These are phyloP conservation scores for Collichthys lucidus DNA, from an alignment of 2,113 vertebrate species.

Conservation along the genomic window DNA sequence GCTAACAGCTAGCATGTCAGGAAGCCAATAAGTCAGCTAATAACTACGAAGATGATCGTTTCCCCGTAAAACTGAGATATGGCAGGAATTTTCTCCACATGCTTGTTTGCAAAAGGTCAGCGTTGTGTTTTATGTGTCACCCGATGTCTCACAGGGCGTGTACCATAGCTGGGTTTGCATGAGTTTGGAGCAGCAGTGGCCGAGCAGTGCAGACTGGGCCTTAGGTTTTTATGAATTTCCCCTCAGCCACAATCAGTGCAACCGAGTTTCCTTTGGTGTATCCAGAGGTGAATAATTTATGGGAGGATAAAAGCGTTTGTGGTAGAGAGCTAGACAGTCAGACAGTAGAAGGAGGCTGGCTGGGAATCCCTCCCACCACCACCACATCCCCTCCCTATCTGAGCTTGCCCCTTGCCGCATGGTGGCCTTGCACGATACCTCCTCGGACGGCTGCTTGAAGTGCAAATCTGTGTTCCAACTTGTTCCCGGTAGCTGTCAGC, in stretches of 20 bases:
- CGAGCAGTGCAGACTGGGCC: conserved; percentile 43
- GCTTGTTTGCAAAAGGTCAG: background rate
- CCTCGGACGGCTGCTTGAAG: conserved; percentile 87
- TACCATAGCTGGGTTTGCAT: conserved; percentile 6
- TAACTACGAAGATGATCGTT: conserved; percentile 17
- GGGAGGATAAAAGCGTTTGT: conserved; percentile 85
- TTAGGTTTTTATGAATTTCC: conserved; percentile 76
- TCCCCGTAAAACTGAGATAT: background rate
- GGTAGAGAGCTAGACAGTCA: conserved; percentile 81
- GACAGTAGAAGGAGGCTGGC: conserved; percentile 69
- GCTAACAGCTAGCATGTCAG: conserved; percentile 35
- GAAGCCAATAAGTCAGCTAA: conserved; percentile 22
- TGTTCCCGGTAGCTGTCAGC: conserved; percentile 93
- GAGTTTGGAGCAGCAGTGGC: conserved; percentile 37
- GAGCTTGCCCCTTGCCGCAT: conserved; percentile 80
- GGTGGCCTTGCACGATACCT: conserved; percentile 83
- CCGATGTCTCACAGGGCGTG: too few relatives aligned
- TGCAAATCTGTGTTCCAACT: conserved; percentile 96
- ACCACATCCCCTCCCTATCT: conserved; percentile 49
- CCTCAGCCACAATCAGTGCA: conserved; percentile 84
- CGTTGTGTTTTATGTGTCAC: background rate
- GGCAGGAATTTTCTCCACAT: background rate
- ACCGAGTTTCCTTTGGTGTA: conserved; percentile 84
- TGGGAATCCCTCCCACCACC: conserved; percentile 47
- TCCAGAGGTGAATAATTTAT: conserved; percentile 88